Base-by-base conservation (phyloP, 2,888 invertebrate genomes). In the Heliconius charithonia region DNA sequence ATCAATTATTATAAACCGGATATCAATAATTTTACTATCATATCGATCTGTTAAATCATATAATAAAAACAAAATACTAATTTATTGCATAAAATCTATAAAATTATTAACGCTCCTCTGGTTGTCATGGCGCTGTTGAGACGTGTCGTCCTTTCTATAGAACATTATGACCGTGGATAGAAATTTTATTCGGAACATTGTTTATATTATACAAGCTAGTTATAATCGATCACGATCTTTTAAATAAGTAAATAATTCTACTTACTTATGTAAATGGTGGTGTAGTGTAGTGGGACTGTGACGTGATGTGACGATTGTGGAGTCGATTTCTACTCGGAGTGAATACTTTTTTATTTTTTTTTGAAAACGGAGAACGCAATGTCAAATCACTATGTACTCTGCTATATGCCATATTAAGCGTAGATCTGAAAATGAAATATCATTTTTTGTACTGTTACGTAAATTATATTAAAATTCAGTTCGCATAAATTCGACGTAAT, bases 401-500 rank as follows among this genome's bases (percentile, higher is more conserved):
- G 4, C 45, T 19, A 2, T 19, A 19, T 6, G 19, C 19, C 6
- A 51, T 4, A 51, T 19, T 51, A 19, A 56, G 9, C n/a, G 9
- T n/a, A 9, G 9, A 22, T 16, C 3, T n/a, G 6, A 56, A n/a
- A 59, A n/a, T 0, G n/a, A 59, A 10, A 56, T 0, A 51, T 1
- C 4, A 3, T 9, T 59, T 22, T 59, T 59, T n/a, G n/a, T 59
- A 59, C 9, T 22, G 32, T 66, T 12, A 66, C 22, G 32, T 37
- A 66, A 66, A 66, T 66, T 37, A 66, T 66, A n/a, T 66, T 37
- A 37, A 66, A 13, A 27, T 29, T 65, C 2, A 22, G 37, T 41
- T 41, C 37, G 2, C 67, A 41, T 41, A 25, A 67, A 67, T 67
- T 67, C 37, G n/a, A 67, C 6, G 37, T 67, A 67, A 67, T 67